These are phyloP conservation scores for Papilio aristodemus DNA, from an alignment of 1,140 invertebrate genomes.

Conservation along the genomic window DNA sequence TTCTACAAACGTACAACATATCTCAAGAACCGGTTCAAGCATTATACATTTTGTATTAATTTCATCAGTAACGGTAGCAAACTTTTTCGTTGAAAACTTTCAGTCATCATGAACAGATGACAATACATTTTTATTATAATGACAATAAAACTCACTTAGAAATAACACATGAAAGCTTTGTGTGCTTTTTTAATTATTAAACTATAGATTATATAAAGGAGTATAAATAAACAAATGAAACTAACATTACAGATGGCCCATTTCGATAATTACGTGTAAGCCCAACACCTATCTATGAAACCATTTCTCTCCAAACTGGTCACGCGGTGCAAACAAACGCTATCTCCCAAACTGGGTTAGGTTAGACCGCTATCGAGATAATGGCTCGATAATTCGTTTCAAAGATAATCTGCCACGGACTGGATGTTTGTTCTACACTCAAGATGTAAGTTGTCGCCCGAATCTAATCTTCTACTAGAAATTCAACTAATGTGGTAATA, in stretches of 20 bases:
- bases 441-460: constrained; percentile 35
- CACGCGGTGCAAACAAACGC: constrained; percentile 21
- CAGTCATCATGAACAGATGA: no score
- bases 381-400: constrained; percentile 39
- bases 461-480: constrained; percentile 36
- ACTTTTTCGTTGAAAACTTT: no score
- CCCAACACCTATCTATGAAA: constrained; percentile 17
- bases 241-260: constrained; percentile 1
- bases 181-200: no score
- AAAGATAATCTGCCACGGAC: constrained; percentile 39
- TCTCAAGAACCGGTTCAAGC: no score
- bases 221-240: constrained; percentile 11
- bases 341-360: constrained; percentile 41
- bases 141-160: no score
- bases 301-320: constrained; percentile 32
- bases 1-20: no score
- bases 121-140: no score
- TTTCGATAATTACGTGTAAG: constrained; percentile 16
- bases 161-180: no score
- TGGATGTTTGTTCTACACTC: constrained; percentile 40
- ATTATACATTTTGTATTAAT: no score
- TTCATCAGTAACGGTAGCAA: no score
- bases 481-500: constrained; percentile 35
- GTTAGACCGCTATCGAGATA: constrained; percentile 39
- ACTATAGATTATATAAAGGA: no score